Evolutionary conservation across 2,113 vertebrate genomes (phyloP), one percentile per base, ranked within the genome.

Genomic region (Emydura subglobosa): DNA sequence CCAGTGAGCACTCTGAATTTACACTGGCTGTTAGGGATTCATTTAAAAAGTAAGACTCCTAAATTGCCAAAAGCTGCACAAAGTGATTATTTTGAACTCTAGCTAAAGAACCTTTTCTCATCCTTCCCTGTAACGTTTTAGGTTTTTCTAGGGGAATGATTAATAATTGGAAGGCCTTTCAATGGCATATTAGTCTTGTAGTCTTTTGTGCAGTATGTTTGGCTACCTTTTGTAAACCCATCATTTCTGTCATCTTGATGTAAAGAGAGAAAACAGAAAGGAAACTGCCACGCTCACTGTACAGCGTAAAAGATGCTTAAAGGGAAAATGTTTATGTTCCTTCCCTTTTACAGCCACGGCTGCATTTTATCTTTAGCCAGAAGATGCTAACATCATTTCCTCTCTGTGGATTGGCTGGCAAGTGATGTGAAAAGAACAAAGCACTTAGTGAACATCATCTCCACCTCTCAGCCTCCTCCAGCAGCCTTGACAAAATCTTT

Each of bases 291-390:
- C 54, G 90, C 24, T 90, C 51, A 49, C 81, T 88, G 72, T 90
- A 47, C 82, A 86, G 87, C 34, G 1, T 97, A 90, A 97, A 94
- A 72, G 2, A 0, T 94, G 34, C 65, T 65, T 91, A 89, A 65
- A 90, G 55, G 76, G 82, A 94, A 91, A 94, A 79, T 39, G 21
- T 85, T 96, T 94, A 25, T 85, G 79, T 88, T 96, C 97, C 94
- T 96, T 94, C 88, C 88, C 88, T 91, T 90, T 90, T 94, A 50
- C 2, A 1, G 83, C 91, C 57, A 86, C 94, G 50, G 25, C 57
- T 93, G 61, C 16, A 55, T 94, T 92, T 96, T 92, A 86, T 96
- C 86, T 90, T 95, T 85, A 94, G 82, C 79, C 84, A 94, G 90
- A 92, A 94, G 86, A 89, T 92, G 47, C 76, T 94, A 88, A 34